phyloP scores from a whole-genome alignment of 2,113 vertebrate genomes.

The Oxygymnocypris stewartii region DNA sequence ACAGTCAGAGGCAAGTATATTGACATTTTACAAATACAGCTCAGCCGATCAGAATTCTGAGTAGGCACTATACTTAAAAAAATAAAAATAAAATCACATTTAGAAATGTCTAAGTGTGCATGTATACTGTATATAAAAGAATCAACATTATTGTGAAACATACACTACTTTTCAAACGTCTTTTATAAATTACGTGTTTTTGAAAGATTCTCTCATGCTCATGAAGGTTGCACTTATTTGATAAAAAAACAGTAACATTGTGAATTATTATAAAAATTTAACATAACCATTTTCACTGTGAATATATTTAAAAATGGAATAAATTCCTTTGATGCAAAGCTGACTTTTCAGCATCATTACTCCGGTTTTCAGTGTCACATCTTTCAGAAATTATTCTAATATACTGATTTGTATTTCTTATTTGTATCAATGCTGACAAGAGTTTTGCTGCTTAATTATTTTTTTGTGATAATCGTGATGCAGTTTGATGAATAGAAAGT shows the following conservation, averaged over 20 bases:
- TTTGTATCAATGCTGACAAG: not conserved
- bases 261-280: not conserved
- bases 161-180: not conserved
- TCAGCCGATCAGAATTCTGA: not conserved
- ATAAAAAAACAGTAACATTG: not conserved
- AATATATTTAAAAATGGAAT: not conserved
- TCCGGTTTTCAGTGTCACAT: not conserved
- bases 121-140: not conserved
- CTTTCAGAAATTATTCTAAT: not conserved
- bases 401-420: not conserved
- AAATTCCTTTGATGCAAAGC: not conserved
- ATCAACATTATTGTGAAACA: not conserved
- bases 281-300: not conserved
- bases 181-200: no score
- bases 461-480: not conserved
- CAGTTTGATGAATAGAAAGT: not conserved
- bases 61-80: not conserved
- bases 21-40: not conserved
- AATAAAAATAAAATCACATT: not conserved
- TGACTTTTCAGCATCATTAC: not conserved
- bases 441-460: not conserved
- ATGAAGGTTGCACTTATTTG: not conserved
- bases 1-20: not conserved
- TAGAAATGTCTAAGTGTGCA: not conserved
- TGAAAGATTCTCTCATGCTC: not conserved